Conservation (phyloP, 2,888 invertebrate species). For the Napeogenes sylphis region DNA sequence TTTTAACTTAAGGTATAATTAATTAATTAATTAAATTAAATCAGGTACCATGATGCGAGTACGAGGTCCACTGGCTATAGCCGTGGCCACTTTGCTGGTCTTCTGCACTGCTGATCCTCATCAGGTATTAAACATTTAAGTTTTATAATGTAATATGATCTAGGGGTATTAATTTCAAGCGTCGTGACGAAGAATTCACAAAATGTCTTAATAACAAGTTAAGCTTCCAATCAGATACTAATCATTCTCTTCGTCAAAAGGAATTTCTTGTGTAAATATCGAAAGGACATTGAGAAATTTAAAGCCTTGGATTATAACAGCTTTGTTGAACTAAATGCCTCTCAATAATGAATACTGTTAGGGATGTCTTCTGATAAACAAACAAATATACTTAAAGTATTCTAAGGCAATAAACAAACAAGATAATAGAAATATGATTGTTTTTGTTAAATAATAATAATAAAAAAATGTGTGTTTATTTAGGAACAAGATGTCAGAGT, state of each 20-base stretch:
- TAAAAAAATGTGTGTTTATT: background rate
- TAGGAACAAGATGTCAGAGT: slow-evolving; percentile 59
- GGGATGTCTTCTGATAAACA: slow-evolving; percentile 10
- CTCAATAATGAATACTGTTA: slow-evolving; percentile 11
- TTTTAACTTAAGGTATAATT: too few species aligned
- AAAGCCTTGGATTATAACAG: slow-evolving; percentile 19
- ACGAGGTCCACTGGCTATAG: slow-evolving; percentile 53
- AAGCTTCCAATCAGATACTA: slow-evolving; percentile 57
- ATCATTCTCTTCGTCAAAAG: slow-evolving; percentile 39
- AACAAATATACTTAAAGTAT: slow-evolving; percentile 1
- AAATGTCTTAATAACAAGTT: slow-evolving; percentile 44
- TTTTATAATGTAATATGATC: background rate
- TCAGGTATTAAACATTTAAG: slow-evolving; percentile 45
- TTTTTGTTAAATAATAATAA: background rate
- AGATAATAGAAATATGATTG: background rate
- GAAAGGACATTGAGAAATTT: slow-evolving; percentile 33
- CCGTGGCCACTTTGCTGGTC: slow-evolving; percentile 55
- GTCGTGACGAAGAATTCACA: background rate
- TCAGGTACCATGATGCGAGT: slow-evolving; percentile 53
- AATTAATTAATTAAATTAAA: slow-evolving; percentile 3
- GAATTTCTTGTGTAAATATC: slow-evolving; percentile 37
- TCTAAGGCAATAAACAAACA: background rate
- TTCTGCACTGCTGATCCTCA: slow-evolving; percentile 63
- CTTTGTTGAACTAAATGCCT: slow-evolving; percentile 12
- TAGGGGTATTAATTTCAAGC: background rate